These are phyloP conservation scores for Tiaroga cobitis DNA, from an alignment of 2,797 vertebrate genomes.

Conservation along the genomic window DNA sequence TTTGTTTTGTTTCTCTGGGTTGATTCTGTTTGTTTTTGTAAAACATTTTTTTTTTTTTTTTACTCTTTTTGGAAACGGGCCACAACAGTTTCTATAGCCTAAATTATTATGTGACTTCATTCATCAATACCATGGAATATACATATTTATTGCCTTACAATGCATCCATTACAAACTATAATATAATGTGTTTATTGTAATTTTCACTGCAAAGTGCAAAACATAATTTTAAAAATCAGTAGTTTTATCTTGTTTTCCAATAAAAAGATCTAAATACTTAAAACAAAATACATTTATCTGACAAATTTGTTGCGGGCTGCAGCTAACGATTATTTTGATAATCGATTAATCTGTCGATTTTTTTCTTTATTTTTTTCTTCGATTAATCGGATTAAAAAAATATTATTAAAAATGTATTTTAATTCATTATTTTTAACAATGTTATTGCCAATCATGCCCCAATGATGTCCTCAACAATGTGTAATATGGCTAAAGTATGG, in stretches of 20 bases:
- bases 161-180: neutral
- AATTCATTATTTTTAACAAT: too few relatives aligned
- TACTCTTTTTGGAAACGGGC: neutral
- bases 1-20: constrained; percentile 8
- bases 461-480: too few relatives aligned
- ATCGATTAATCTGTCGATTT: too few relatives aligned
- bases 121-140: neutral
- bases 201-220: neutral
- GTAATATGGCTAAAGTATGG: too few relatives aligned
- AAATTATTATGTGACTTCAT: neutral
- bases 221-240: neutral
- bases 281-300: neutral
- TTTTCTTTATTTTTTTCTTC: too few relatives aligned
- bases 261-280: neutral
- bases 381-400: too few relatives aligned
- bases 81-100: neutral
- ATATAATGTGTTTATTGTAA: neutral
- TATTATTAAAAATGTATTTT: too few relatives aligned
- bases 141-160: neutral
- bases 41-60: too few relatives aligned
- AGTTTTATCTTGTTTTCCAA: neutral
- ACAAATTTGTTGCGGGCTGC: too few relatives aligned
- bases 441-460: too few relatives aligned
- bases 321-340: too few relatives aligned
- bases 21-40: constrained; percentile 24